Evolutionary conservation across 1,140 invertebrate species (phyloP), one percentile per base, ranked within the genome.

Genomic region (Drosophila nigromelanica): DNA sequence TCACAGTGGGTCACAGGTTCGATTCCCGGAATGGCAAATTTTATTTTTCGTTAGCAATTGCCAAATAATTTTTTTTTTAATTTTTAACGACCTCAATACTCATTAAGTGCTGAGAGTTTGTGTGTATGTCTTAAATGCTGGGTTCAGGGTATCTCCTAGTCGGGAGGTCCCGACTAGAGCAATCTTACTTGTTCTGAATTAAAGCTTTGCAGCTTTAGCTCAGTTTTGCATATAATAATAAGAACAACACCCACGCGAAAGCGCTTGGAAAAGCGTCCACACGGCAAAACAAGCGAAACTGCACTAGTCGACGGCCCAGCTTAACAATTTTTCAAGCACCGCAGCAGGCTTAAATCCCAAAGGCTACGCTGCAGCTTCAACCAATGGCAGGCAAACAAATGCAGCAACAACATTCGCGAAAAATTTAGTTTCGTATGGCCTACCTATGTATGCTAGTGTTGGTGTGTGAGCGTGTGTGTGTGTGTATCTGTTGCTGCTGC

Each of bases 401-500:
- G 24, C 35, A 33, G 55, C 27, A 18, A 24, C 52, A 55, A 54
- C 4, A 47, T 37, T 58, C 35, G 50, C 50, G 18, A 56, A 77
- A 77, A 75, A 64, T 75, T 55, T 73, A 6, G 35, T 52, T 70
- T 73, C 42, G 33, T 52, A 11, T 67, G 48, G 66, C 51, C 62
- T 56, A 61, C 45, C 15, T 14, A 42, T 30, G 6, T 18, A 30
- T 51, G 18, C n/a, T n/a, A n/a, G n/a, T 62, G 33, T 30, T 24
- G 51, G 52, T 21, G 40, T 47, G 24, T 27, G 48, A 52, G 33
- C 80, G 60, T 73, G 37, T 66, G 37, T 52, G 11, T 61, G 42
- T 77, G 64, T 80, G 78, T 87, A 85, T 83, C 80, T 87, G 82
- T 87, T 82, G 71, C 71, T 61, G 55, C 58, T 35, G 75, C 78